Evolutionary conservation across 2,113 vertebrate genomes (phyloP).

Genomic region (Ctenodactylus gundi): DNA sequence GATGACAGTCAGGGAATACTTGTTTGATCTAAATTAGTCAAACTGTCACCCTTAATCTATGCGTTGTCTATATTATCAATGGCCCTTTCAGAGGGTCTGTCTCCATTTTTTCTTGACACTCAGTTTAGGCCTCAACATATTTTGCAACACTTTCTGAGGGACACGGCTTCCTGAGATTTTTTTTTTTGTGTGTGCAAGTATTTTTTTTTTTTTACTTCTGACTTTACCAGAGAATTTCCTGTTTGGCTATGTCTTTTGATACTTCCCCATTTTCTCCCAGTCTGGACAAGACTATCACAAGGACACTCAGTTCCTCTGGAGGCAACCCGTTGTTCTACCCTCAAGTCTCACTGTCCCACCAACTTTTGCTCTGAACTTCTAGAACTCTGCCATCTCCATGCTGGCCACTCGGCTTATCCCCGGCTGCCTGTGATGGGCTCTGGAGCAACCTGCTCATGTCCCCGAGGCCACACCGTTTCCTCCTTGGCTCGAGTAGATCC

Average conservation of each 20-base stretch:
- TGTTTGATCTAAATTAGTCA: too few species aligned
- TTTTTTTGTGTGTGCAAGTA: too few species aligned
- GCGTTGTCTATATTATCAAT: neutral
- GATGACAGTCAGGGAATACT: neutral
- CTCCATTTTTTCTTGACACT: neutral
- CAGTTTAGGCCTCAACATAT: neutral
- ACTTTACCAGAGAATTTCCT: constrained; percentile 47
- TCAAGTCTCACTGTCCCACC: too few species aligned
- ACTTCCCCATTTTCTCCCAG: constrained; percentile 56
- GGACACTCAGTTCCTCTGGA: neutral
- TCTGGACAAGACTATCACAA: neutral
- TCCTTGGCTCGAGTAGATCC: neutral
- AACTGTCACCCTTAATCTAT: neutral
- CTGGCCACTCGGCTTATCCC: neutral
- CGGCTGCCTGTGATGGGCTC: neutral
- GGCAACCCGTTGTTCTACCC: neutral
- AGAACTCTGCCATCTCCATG: neutral
- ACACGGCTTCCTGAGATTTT: neutral
- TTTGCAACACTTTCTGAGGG: neutral
- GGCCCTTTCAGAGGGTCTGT: neutral
- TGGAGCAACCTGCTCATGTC: neutral
- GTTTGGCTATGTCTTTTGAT: constrained; percentile 18
- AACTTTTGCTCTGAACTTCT: neutral
- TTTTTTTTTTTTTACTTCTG: neutral
- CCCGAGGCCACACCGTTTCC: neutral